Percentiles rank a stretch among this genome's conserved stretches.
Conservation (phyloP, 30 jellyfish, hydroid and myxozoan species). For the Morbakka virulenta region DNA sequence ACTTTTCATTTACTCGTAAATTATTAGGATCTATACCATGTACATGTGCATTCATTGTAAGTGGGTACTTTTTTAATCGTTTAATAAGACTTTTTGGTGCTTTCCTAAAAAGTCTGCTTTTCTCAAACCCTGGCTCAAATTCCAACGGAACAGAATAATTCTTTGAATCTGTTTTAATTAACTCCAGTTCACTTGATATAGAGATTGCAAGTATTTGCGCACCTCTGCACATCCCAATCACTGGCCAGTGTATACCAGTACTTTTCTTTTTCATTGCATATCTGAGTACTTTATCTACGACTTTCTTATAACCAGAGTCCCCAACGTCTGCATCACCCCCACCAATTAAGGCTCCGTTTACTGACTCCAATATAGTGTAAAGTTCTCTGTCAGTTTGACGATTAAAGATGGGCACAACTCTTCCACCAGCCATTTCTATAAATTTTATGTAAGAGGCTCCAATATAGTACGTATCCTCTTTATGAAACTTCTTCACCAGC, state of each 20-base stretch:
- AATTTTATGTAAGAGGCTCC: constrained; percentile 76
- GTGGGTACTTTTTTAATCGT: constrained; percentile 57
- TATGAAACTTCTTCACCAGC: constrained; percentile 19
- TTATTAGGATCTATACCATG: constrained; percentile 47
- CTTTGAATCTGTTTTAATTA: constrained; percentile 53
- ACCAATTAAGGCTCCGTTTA: constrained; percentile 74
- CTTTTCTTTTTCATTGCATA: constrained; percentile 56
- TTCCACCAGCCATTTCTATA: constrained; percentile 83
- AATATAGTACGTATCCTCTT: constrained; percentile 57
- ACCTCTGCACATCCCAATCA: constrained; percentile 90
- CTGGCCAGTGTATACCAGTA: constrained; percentile 76
- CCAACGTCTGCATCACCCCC: constrained; percentile 92
- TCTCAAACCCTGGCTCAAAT: constrained; percentile 49
- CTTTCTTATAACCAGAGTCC: constrained; percentile 78
- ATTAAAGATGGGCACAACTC: constrained; percentile 79
- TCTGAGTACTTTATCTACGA: constrained; percentile 45
- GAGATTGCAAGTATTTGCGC: constrained; percentile 82
- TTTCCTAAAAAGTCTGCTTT: constrained; percentile 75
- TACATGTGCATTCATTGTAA: constrained; percentile 83
- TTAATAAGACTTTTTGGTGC: constrained; percentile 76
- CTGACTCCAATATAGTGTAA: constrained; percentile 31
- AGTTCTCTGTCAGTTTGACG: constrained; percentile 54
- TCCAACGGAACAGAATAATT: constrained; percentile 67
- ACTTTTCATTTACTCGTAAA: constrained; percentile 23
- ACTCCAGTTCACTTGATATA: constrained; percentile 48